Percentiles rank a stretch among this genome's conserved stretches.
These are phyloP conservation scores for Serripes groenlandicus DNA, from an alignment of 2,888 invertebrate species.

Conservation along the genomic window DNA sequence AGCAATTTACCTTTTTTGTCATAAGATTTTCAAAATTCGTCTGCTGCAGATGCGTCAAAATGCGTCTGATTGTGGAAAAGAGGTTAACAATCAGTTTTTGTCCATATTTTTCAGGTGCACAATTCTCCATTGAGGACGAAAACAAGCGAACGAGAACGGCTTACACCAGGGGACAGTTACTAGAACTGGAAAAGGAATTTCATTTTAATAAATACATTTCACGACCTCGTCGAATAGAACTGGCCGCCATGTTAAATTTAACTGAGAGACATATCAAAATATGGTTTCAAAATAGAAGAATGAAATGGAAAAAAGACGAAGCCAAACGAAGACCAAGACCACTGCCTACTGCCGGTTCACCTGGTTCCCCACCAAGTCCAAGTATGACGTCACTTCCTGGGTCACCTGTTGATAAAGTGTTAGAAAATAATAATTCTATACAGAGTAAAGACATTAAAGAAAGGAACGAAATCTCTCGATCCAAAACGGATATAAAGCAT, in stretches of 20 bases:
- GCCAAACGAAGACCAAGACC: slow-evolving; percentile 83
- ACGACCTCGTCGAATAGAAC: slow-evolving; percentile 98
- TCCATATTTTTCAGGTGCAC: slow-evolving; percentile 84
- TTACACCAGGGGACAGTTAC: slow-evolving; percentile 98
- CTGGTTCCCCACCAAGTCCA: slow-evolving; percentile 70
- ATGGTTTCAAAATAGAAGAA: slow-evolving; percentile 88
- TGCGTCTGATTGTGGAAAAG: too few species aligned
- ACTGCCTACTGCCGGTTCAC: slow-evolving; percentile 62
- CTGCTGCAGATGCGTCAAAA: too few species aligned
- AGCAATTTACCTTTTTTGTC: too few species aligned
- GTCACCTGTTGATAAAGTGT: slow-evolving; percentile 52
- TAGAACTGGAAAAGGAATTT: slow-evolving; percentile 99
- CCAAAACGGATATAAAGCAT: slow-evolving; percentile 40
- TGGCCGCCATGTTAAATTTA: slow-evolving; percentile 97
- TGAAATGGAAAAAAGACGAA: slow-evolving; percentile 86
- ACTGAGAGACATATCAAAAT: slow-evolving; percentile 95
- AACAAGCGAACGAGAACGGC: slow-evolving; percentile 95
- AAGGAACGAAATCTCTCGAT: slow-evolving; percentile 40
- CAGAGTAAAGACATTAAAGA: slow-evolving; percentile 43
- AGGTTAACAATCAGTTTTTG: too few species aligned
- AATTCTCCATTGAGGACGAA: slow-evolving; percentile 84
- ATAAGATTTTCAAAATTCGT: too few species aligned
- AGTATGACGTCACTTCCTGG: slow-evolving; percentile 61
- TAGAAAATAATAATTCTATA: slow-evolving; percentile 64
- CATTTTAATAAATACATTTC: slow-evolving; percentile 99